Evolutionary conservation across 2,113 vertebrate genomes (phyloP).

Genomic region (Corvus cornix): DNA sequence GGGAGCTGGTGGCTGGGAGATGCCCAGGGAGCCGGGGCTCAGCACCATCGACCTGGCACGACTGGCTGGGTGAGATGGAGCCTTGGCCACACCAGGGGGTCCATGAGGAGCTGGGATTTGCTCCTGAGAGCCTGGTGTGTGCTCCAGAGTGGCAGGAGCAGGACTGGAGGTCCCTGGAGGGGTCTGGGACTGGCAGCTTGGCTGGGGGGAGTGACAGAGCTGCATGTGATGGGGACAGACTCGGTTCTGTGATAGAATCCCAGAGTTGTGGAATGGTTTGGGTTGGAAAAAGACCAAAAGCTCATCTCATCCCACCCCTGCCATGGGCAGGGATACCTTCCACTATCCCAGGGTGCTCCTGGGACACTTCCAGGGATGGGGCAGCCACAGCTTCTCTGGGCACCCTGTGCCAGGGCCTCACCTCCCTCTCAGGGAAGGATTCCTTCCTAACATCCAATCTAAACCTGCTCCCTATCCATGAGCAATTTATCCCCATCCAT

Average conservation of each 20-base stretch:
- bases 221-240: neutral
- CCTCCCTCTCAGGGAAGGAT: neutral
- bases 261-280: neutral
- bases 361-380: neutral
- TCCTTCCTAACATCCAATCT: neutral
- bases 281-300: neutral
- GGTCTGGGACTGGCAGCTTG: rapidly evolving
- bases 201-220: rapidly evolving
- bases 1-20: neutral
- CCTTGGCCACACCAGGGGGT: rapidly evolving
- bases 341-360: neutral
- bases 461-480: neutral
- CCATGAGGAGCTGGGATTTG: neutral
- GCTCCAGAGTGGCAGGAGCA: neutral
- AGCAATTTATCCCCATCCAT: neutral
- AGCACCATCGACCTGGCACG: rapidly evolving
- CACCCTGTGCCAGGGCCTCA: neutral
- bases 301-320: neutral
- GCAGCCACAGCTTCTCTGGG: neutral
- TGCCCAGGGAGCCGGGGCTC: neutral
- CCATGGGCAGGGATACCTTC: neutral
- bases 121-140: rapidly evolving
- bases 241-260: rapidly evolving
- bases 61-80: neutral
- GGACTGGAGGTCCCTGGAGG: neutral